Conservation (phyloP, 2,113 vertebrate species). For the Nicator chloris region DNA sequence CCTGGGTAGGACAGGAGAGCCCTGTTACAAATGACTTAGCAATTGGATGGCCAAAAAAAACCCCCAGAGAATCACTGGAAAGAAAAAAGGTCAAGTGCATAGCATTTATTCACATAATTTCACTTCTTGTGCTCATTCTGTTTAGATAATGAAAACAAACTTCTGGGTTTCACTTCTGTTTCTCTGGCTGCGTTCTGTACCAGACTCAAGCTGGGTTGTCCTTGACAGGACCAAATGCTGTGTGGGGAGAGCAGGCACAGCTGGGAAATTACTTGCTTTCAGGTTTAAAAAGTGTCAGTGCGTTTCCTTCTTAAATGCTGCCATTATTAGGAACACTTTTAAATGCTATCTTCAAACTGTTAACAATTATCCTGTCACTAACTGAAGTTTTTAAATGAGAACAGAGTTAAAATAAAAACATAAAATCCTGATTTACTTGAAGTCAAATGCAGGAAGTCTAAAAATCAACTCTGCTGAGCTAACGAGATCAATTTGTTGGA, state of each 20-base stretch:
- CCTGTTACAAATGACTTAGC: neutral
- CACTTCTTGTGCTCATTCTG: neutral
- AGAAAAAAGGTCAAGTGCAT: neutral
- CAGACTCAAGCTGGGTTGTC: neutral
- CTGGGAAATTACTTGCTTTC: neutral
- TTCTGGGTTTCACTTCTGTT: conserved; percentile 28
- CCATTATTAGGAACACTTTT: neutral
- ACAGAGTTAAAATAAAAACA: neutral
- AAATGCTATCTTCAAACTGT: neutral
- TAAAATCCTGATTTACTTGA: neutral
- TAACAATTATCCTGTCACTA: neutral
- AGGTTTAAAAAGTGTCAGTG: neutral
- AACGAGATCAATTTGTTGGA: neutral
- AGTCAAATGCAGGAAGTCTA: neutral
- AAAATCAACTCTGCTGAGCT: neutral
- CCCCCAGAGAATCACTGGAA: neutral
- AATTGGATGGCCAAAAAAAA: neutral
- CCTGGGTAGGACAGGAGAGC: neutral
- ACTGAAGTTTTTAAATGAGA: neutral
- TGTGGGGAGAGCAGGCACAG: neutral
- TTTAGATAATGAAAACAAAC: neutral
- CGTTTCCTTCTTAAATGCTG: neutral
- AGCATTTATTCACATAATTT: neutral
- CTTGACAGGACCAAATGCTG: neutral
- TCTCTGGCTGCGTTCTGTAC: neutral